Evolutionary conservation across 2,888 invertebrate genomes (phyloP).

Genomic region (Agriotes lineatus): DNA sequence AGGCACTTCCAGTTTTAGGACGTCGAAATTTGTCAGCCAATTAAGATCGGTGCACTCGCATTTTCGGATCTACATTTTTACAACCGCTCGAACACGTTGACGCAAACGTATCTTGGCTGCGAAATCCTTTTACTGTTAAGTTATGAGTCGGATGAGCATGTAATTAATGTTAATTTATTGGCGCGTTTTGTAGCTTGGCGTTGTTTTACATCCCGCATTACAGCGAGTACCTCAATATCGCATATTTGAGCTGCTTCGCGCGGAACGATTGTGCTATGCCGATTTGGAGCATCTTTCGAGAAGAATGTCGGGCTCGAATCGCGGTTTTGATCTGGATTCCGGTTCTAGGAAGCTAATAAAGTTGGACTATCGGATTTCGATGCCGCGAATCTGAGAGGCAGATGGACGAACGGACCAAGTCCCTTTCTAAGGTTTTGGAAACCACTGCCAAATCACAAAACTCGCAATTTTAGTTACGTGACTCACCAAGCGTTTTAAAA

Average conservation of each 20-base stretch:
- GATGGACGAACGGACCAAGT: too few species aligned
- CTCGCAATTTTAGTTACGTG: too few species aligned
- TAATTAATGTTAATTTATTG: slow-evolving; percentile 31
- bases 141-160: slow-evolving; percentile 25
- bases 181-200: slow-evolving; percentile 15
- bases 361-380: too few species aligned
- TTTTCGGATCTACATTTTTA: background rate
- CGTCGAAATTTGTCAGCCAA: too few species aligned
- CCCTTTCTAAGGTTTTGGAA: too few species aligned
- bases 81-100: slow-evolving; percentile 1
- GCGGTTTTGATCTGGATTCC: too few species aligned
- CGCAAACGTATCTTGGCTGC: slow-evolving; percentile 3
- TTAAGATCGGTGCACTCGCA: background rate
- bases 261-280: slow-evolving; percentile 1
- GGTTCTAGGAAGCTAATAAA: too few species aligned
- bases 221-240: background rate
- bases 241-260: background rate
- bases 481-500: too few species aligned
- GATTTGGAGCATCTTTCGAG: background rate
- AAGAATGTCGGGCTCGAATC: too few species aligned
- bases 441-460: too few species aligned
- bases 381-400: too few species aligned
- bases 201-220: background rate
- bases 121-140: slow-evolving; percentile 21
- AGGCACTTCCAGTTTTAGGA: too few species aligned